phyloP scores from a whole-genome alignment of 1,140 invertebrate species.

The Ctenoplectra terminalis region DNA sequence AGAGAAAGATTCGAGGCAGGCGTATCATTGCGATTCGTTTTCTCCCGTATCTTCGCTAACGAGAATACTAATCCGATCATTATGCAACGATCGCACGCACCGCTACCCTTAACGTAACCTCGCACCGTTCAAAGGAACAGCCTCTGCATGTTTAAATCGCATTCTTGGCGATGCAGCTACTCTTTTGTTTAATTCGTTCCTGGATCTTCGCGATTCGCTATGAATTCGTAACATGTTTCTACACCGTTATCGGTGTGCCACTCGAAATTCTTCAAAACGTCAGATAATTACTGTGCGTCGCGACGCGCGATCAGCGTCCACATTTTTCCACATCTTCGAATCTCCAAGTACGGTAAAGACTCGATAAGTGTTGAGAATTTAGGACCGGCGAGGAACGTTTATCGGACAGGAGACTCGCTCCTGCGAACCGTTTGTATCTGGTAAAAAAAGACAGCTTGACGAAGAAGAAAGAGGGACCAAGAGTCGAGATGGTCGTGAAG shows the following conservation, averaged over 20 bases:
- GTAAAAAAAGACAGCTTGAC: no score
- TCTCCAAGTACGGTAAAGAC: no score
- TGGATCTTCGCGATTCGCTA: not conserved
- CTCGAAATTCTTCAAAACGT: not conserved
- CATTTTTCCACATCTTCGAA: no score
- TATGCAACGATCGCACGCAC: conserved; percentile 5
- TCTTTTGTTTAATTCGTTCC: not conserved
- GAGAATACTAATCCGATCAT: conserved; percentile 17
- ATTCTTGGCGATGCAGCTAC: not conserved
- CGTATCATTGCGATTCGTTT: conserved; percentile 19
- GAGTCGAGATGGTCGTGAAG: no score
- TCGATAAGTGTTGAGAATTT: no score
- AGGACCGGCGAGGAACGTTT: no score
- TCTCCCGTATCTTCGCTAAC: not conserved
- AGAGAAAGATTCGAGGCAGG: not conserved
- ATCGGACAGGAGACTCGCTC: no score
- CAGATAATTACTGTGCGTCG: no score
- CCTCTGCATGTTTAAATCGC: conserved; percentile 13
- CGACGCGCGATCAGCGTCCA: no score
- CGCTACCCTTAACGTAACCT: conserved; percentile 14
- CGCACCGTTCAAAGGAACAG: not conserved
- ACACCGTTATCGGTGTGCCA: not conserved
- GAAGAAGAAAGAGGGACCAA: no score
- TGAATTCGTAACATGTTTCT: not conserved
- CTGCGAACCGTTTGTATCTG: no score